phyloP scores from a whole-genome alignment of 2,113 vertebrate genomes.

The Nanger granti region DNA sequence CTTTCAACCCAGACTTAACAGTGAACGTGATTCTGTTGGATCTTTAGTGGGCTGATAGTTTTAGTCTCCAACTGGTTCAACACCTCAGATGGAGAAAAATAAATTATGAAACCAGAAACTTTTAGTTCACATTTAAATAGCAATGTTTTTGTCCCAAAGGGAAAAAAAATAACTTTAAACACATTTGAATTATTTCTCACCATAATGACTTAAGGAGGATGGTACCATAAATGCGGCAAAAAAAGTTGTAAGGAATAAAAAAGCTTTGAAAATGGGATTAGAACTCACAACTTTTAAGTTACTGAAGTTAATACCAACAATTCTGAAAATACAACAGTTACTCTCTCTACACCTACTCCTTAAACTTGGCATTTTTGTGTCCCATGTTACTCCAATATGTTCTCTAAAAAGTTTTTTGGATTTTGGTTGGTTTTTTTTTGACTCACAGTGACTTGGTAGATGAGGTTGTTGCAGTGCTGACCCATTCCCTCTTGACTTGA shows the following conservation, averaged over 20 bases:
- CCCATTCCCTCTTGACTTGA: background rate
- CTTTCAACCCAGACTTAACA: constrained; percentile 13
- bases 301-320: background rate
- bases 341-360: background rate
- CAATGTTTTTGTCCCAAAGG: background rate
- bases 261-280: background rate
- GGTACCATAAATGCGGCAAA: background rate
- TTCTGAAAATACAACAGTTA: background rate
- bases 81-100: background rate
- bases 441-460: background rate
- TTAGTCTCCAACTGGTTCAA: background rate
- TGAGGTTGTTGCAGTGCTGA: background rate
- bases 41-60: background rate
- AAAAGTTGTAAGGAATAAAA: background rate
- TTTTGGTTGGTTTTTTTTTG: background rate
- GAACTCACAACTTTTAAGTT: background rate
- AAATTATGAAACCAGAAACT: constrained; percentile 12
- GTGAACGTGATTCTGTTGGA: background rate
- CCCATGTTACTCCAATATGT: background rate
- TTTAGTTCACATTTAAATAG: constrained; percentile 36
- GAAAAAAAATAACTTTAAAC: background rate
- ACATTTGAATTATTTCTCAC: constrained; percentile 5
- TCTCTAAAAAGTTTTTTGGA: background rate
- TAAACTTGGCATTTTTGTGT: background rate
- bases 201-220: background rate